Percentiles rank a stretch among this genome's conserved stretches.
phyloP scores from a whole-genome alignment of 2,888 invertebrate genomes.

The Myopa testacea region DNA sequence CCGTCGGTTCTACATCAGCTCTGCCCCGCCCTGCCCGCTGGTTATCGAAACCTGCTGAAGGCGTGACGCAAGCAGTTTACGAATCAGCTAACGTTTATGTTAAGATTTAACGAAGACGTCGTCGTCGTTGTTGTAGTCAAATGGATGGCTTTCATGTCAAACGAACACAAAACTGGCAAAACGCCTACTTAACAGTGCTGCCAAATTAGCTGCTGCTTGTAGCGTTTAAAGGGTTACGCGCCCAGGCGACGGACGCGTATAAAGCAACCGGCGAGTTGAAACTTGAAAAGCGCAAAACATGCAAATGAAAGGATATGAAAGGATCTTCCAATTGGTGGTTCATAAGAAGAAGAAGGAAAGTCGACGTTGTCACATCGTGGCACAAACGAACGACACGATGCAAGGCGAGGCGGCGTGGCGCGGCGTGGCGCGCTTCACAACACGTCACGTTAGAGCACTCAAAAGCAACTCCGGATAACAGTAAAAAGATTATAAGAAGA shows the following conservation, averaged over 20 bases:
- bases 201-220: slow-evolving; percentile 31
- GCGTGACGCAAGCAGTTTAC: neutral
- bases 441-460: neutral
- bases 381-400: neutral
- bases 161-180: slow-evolving; percentile 35
- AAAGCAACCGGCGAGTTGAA: neutral
- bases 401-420: neutral
- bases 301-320: slow-evolving; percentile 28
- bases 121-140: neutral
- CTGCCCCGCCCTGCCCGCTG: neutral
- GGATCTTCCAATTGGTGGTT: slow-evolving; percentile 30
- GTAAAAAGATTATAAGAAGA: neutral
- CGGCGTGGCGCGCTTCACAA: neutral
- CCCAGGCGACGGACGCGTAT: neutral
- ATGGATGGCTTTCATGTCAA: slow-evolving; percentile 29
- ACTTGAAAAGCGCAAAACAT: slow-evolving; percentile 38
- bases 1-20: neutral
- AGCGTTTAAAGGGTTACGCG: slow-evolving; percentile 12
- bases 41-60: neutral
- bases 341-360: neutral
- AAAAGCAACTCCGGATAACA: neutral
- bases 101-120: slow-evolving; percentile 10
- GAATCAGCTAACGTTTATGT: slow-evolving; percentile 1
- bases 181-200: slow-evolving; percentile 38
- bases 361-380: slow-evolving; percentile 15